Conservation (phyloP, 2,888 invertebrate genomes). For the Trachelus troglodyta region DNA sequence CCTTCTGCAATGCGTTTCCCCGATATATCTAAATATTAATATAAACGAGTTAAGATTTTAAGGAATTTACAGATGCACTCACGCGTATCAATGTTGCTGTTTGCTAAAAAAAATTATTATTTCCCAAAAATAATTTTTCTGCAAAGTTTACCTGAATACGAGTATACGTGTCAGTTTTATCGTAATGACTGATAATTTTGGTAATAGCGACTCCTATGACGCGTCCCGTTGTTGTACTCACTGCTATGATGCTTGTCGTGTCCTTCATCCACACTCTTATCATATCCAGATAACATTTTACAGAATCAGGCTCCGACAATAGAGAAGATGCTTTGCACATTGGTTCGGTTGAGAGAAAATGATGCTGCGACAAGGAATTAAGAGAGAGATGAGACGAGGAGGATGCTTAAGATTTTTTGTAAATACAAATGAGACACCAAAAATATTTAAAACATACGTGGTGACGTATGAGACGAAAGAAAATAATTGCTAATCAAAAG, state of each 20-base stretch:
- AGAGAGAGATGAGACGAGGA: conserved; percentile 8
- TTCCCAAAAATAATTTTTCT: neutral
- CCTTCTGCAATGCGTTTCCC: conserved; percentile 40
- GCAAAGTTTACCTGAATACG: conserved; percentile 43
- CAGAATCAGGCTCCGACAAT: conserved; percentile 41
- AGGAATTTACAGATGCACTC: neutral
- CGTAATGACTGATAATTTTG: conserved; percentile 38
- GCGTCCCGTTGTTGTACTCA: conserved; percentile 46
- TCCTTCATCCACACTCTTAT: conserved; percentile 52
- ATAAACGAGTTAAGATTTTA: neutral
- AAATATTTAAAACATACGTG: neutral
- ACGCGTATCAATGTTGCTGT: accelerated
- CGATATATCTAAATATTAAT: conserved; percentile 34
- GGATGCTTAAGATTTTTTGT: neutral
- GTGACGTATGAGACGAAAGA: neutral
- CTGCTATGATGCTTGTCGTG: conserved; percentile 51
- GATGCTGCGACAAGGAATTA: conserved; percentile 37
- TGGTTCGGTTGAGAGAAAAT: conserved; percentile 51
- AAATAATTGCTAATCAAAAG: neutral
- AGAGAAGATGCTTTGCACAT: conserved; percentile 48
- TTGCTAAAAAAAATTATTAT: neutral
- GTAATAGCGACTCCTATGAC: conserved; percentile 47
- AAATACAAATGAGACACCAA: neutral
- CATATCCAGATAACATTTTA: conserved; percentile 41
- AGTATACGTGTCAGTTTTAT: conserved; percentile 46